phyloP scores from a whole-genome alignment of 2,888 invertebrate species.

The Ptilodon capucinus region DNA sequence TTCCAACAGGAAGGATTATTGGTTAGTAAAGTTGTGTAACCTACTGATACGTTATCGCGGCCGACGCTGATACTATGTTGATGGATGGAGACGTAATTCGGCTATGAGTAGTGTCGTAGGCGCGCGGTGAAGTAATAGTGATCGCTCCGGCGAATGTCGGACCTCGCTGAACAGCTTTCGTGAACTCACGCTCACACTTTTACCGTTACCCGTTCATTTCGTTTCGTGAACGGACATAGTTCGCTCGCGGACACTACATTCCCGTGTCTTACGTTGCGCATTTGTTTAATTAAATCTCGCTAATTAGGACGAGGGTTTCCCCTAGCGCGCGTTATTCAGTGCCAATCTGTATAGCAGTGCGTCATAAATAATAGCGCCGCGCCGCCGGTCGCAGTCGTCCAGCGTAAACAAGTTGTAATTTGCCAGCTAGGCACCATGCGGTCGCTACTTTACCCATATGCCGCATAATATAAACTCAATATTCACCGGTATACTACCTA shows the following conservation, averaged over 20 bases:
- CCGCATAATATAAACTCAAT: constrained; percentile 41
- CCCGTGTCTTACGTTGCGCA: constrained; percentile 47
- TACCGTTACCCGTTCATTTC: constrained; percentile 81
- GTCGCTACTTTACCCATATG: constrained; percentile 70
- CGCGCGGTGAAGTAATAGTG: constrained; percentile 70
- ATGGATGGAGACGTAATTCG: constrained; percentile 29
- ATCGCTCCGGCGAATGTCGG: constrained; percentile 53
- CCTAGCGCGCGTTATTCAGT: constrained; percentile 43
- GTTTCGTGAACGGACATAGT: constrained; percentile 66
- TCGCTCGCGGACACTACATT: constrained; percentile 53
- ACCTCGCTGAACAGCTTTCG: constrained; percentile 75
- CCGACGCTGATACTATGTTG: constrained; percentile 39
- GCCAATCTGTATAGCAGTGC: constrained; percentile 34
- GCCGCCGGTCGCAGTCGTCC: constrained; percentile 41
- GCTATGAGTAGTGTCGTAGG: constrained; percentile 52
- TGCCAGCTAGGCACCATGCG: constrained; percentile 81
- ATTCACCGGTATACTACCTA: constrained; percentile 32
- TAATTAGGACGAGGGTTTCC: constrained; percentile 51
- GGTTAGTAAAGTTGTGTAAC: constrained; percentile 56
- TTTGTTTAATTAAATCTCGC: constrained; percentile 53
- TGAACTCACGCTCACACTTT: constrained; percentile 72
- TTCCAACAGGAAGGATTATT: constrained; percentile 62
- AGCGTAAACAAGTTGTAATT: constrained; percentile 64
- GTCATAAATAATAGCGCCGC: constrained; percentile 35
- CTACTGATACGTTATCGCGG: constrained; percentile 57